Percentiles rank a stretch among this genome's conserved stretches.
These are phyloP conservation scores for Aspiorhynchus laticeps DNA, from an alignment of 2,113 vertebrate species.

Conservation along the genomic window DNA sequence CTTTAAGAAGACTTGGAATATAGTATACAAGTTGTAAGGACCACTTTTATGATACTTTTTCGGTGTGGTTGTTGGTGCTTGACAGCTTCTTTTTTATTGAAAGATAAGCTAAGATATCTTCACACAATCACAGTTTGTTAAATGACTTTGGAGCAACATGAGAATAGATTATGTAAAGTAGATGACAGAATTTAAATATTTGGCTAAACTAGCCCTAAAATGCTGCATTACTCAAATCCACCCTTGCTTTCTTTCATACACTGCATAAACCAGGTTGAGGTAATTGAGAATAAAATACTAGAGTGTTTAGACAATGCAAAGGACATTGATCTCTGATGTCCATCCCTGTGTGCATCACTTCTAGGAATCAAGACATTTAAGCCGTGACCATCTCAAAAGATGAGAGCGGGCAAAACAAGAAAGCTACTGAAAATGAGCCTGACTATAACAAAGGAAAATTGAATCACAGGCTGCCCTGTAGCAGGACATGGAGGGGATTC, in stretches of 20 bases:
- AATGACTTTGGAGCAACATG: not conserved
- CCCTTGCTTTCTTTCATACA: not conserved
- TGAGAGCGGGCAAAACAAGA: not conserved
- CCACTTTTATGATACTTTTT: no score
- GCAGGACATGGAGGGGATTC: constrained; percentile 22
- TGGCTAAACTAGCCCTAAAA: not conserved
- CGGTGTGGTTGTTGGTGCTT: no score
- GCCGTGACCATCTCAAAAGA: not conserved
- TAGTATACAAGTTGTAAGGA: no score
- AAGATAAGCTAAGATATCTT: not conserved
- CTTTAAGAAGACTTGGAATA: no score
- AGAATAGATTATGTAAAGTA: not conserved
- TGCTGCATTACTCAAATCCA: not conserved
- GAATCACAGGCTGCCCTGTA: constrained; percentile 36
- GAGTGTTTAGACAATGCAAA: not conserved
- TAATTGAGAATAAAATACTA: not conserved
- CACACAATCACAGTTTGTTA: not conserved
- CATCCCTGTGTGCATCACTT: not conserved
- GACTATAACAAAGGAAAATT: constrained; percentile 29
- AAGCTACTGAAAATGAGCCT: not conserved
- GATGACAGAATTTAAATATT: not conserved
- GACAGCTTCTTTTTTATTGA: no score
- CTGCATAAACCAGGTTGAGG: not conserved
- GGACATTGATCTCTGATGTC: not conserved
- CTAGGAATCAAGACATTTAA: constrained; percentile 13